These are phyloP conservation scores for Peromyscus aztecus DNA, from an alignment of 2,797 vertebrate genomes.

Conservation along the genomic window DNA sequence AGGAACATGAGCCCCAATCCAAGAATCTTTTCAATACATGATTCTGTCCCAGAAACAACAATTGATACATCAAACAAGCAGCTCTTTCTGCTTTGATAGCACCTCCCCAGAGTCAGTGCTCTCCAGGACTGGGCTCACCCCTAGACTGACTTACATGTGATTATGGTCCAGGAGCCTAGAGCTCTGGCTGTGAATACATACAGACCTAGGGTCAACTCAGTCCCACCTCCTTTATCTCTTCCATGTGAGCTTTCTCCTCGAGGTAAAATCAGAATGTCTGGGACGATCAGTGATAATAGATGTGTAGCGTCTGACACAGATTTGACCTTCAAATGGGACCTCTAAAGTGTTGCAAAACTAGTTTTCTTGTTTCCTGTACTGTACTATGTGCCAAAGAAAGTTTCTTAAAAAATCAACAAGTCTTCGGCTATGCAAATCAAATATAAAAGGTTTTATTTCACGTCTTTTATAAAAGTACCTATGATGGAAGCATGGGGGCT, in stretches of 20 bases:
- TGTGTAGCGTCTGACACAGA: not conserved
- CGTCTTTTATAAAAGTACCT: slow-evolving; percentile 58
- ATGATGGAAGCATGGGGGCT: slow-evolving; percentile 69
- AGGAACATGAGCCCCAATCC: not conserved
- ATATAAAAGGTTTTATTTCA: slow-evolving; percentile 71
- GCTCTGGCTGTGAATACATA: not conserved
- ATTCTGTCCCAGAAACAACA: not conserved
- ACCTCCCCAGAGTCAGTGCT: not conserved
- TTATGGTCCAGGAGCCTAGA: not conserved
- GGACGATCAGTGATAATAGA: not conserved
- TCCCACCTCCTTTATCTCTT: not conserved
- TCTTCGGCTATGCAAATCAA: slow-evolving; percentile 67
- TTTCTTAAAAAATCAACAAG: slow-evolving; percentile 55
- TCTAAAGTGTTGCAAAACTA: slow-evolving; percentile 42
- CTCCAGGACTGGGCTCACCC: not conserved
- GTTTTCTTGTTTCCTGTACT: slow-evolving; percentile 61
- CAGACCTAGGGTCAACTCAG: not conserved
- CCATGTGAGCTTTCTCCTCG: not conserved
- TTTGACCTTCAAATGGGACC: slow-evolving; percentile 40
- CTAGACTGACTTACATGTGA: not conserved
- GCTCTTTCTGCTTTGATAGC: not conserved
- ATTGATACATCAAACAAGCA: not conserved
- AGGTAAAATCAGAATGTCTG: not conserved
- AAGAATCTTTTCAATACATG: not conserved
- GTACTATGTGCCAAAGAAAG: slow-evolving; percentile 58